Conservation (phyloP, 2,888 invertebrate species). For the Stratiomys singularior region DNA sequence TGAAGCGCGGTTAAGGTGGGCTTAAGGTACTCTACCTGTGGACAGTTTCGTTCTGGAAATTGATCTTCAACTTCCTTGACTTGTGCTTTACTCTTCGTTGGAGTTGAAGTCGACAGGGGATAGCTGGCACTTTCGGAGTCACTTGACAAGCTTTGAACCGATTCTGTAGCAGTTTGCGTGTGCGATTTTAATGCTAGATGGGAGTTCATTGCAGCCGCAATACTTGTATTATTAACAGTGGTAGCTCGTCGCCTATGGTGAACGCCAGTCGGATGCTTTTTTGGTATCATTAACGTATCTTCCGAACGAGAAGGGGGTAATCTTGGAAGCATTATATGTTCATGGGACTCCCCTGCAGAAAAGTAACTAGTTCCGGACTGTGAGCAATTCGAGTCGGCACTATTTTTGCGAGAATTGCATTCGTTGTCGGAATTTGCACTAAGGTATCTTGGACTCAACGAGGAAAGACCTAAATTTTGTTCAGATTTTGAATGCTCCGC, state of each 20-base stretch:
- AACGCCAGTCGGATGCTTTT: conserved; percentile 63
- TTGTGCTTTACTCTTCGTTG: conserved; percentile 69
- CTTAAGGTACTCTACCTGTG: conserved; percentile 65
- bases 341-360: conserved; percentile 60
- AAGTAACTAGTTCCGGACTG: conserved; percentile 68
- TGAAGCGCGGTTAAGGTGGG: conserved; percentile 67
- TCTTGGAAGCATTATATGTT: conserved; percentile 62
- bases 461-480: conserved; percentile 68
- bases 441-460: conserved; percentile 68
- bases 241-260: conserved; percentile 69
- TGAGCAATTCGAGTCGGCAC: conserved; percentile 71
- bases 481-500: conserved; percentile 87
- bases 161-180: conserved; percentile 74
- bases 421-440: conserved; percentile 64
- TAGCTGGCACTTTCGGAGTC: conserved; percentile 71
- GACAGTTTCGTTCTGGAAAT: conserved; percentile 67
- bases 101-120: conserved; percentile 67
- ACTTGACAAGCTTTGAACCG: conserved; percentile 74
- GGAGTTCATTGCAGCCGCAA: conserved; percentile 73
- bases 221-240: conserved; percentile 66
- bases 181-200: conserved; percentile 72
- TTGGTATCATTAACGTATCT: conserved; percentile 73
- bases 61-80: conserved; percentile 54
- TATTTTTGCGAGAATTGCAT: conserved; percentile 68
- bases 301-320: conserved; percentile 83